Base-by-base conservation (phyloP, 2,888 invertebrate species). In the Unio pictorum region DNA sequence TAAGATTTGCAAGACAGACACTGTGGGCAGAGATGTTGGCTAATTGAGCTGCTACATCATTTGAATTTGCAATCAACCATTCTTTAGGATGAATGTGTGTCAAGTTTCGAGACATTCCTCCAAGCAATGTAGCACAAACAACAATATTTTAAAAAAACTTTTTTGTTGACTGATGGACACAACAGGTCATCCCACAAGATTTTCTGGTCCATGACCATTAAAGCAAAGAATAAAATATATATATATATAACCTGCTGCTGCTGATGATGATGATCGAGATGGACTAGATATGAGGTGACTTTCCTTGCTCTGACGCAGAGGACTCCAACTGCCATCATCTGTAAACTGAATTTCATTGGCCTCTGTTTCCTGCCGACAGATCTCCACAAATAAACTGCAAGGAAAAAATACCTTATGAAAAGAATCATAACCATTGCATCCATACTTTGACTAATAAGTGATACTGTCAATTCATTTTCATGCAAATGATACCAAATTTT, bases 241-340 rank as follows among this genome's bases (percentile, higher is more conserved):
- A 23, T 23, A 23, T 23, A 23, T 23, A 23, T 23, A 23, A 23
- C 23, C 23, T 23, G 23, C 45, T 45, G 45, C 45, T 45, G 45
- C 7, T 34, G 34, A 11, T 45, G 45, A 6, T 34, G 34, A 3
- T 45, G 45, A 45, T 45, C 45, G 45, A 45, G 80, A 73, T 23
- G 85, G 85, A 79, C 83, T 85, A 56, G 76, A 62, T n/a, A 83
- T 77, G n/a, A 82, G 69, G 58, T 80, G 78, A 60, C 74, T 77
- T 68, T 85, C 84, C 67, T 83, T 84, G 60, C 75, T 76, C 15
- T 80, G 78, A 63, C 83, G 82, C 60, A 90, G 78, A 8, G 90
- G 88, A 61, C 84, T 84, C 91, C 91, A 91, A 28, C 84, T 84
- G 15, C 91, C 90, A 77, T 91, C 90, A 69, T 89, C 89, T 57